Percentiles rank a stretch among this genome's conserved stretches.
Evolutionary conservation across 1,140 invertebrate genomes (phyloP).

Genomic region (Drosophila simulans): DNA sequence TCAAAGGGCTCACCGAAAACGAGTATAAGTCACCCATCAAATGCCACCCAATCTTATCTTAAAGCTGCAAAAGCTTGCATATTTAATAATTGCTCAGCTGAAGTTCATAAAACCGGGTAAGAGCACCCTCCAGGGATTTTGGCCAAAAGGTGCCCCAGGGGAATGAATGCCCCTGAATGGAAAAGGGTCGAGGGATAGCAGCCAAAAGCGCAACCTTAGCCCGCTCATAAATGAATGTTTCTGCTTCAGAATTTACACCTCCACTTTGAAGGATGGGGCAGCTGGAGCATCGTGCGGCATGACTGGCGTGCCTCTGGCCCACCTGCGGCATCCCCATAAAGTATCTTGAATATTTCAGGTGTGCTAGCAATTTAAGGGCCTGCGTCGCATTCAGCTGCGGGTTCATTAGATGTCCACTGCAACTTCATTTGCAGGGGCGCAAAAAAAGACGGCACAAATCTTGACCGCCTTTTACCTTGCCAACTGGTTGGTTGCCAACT

Average conservation of each 20-base stretch:
- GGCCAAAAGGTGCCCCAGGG: slow-evolving; percentile 39
- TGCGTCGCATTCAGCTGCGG: slow-evolving; percentile 4
- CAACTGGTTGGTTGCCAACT: slow-evolving; percentile 31
- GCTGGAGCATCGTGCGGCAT: slow-evolving; percentile 20
- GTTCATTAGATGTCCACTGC: slow-evolving; percentile 70
- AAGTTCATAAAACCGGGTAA: slow-evolving; percentile 67
- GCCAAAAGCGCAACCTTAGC: slow-evolving; percentile 74
- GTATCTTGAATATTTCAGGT: slow-evolving; percentile 79
- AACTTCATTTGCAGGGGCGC: slow-evolving; percentile 59
- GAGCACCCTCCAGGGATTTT: slow-evolving; percentile 10
- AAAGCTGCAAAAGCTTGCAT: slow-evolving; percentile 63
- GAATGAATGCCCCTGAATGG: slow-evolving; percentile 14
- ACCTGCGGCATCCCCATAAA: slow-evolving; percentile 69
- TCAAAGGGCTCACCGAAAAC: slow-evolving; percentile 51
- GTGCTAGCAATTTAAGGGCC: slow-evolving; percentile 51
- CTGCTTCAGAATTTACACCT: slow-evolving; percentile 70
- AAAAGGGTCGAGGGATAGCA: slow-evolving; percentile 64
- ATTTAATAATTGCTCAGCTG: slow-evolving; percentile 71
- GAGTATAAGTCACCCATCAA: slow-evolving; percentile 3
- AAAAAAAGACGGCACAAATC: slow-evolving; percentile 28
- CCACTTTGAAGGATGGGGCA: slow-evolving; percentile 2
- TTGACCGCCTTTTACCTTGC: slow-evolving; percentile 27
- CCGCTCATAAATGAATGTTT: slow-evolving; percentile 72
- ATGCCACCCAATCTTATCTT: slow-evolving; percentile 31
- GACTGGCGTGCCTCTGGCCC: slow-evolving; percentile 56